phyloP scores from a whole-genome alignment of 1,140 invertebrate genomes.

The Copidosoma floridanum region DNA sequence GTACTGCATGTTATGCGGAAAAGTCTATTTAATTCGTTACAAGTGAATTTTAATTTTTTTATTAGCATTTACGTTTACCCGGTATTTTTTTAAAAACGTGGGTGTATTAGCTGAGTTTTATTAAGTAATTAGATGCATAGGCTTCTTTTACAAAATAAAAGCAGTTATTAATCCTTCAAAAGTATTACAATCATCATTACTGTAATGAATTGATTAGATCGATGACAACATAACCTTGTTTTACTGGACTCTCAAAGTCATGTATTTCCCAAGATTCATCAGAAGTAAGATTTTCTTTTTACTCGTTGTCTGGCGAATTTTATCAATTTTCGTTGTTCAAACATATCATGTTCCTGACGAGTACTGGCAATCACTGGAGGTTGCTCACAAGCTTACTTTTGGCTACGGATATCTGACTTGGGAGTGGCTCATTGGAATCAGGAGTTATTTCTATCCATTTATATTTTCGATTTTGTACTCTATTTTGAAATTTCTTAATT shows the following conservation, averaged over 20 bases:
- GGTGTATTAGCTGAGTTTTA: background rate
- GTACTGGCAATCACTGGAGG: conserved; percentile 90
- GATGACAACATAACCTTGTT: background rate
- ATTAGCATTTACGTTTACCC: too few relatives aligned
- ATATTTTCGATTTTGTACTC: conserved; percentile 59
- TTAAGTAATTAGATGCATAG: too few relatives aligned
- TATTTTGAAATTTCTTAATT: conserved; percentile 30
- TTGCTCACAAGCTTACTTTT: conserved; percentile 80
- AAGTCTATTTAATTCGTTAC: background rate
- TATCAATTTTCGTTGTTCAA: conserved; percentile 70
- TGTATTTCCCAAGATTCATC: conserved; percentile 10
- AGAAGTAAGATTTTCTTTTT: conserved; percentile 53
- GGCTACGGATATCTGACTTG: conserved; percentile 87
- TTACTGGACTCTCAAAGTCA: conserved; percentile 17
- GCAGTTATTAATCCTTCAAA: too few relatives aligned
- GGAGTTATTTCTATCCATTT: conserved; percentile 80
- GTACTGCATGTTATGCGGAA: background rate
- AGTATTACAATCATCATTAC: background rate
- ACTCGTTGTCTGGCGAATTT: conserved; percentile 65
- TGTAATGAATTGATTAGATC: background rate
- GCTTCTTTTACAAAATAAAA: too few relatives aligned
- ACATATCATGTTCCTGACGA: conserved; percentile 90
- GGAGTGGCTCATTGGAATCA: conserved; percentile 83
- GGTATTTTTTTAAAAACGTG: background rate
- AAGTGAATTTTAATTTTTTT: too few relatives aligned